Percentiles rank a stretch among this genome's conserved stretches.
These are phyloP conservation scores for Choloepus didactylus DNA, from an alignment of 2,797 vertebrate genomes.

Conservation along the genomic window DNA sequence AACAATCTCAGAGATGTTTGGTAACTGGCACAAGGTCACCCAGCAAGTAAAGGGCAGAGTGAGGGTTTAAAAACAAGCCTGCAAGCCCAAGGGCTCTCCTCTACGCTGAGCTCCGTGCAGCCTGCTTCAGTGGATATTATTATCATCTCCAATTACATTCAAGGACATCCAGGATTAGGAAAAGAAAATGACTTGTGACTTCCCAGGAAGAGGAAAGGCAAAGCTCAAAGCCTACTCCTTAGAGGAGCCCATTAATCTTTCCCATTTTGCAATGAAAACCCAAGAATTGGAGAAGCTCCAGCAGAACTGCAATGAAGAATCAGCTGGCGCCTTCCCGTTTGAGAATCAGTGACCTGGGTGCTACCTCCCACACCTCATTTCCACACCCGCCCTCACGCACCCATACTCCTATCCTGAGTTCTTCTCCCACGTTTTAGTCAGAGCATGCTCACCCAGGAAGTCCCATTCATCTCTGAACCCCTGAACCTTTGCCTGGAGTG, in stretches of 20 bases:
- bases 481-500: neutral
- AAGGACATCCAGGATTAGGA: constrained; percentile 7
- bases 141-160: neutral
- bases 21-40: neutral
- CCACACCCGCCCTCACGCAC: neutral
- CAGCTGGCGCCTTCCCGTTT: constrained; percentile 7
- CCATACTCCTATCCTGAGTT: neutral
- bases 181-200: constrained; percentile 44
- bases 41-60: constrained; percentile 40
- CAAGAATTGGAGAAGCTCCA: constrained; percentile 14
- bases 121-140: neutral
- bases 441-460: neutral
- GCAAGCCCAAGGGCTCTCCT: neutral
- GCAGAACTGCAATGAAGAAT: neutral
- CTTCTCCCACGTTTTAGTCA: constrained; percentile 8
- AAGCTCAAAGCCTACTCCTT: constrained; percentile 34
- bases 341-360: neutral
- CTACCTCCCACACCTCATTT: neutral
- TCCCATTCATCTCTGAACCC: neutral
- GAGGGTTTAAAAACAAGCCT: neutral
- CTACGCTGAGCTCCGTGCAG: neutral
- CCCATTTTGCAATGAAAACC: constrained; percentile 45
- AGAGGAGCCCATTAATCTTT: constrained; percentile 9
- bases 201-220: constrained; percentile 12
- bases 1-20: constrained; percentile 5